A percentile compares a stretch with the other conserved stretches of the same genome.
These are phyloP conservation scores for Pipistrellus pipistrellus DNA, from an alignment of 2,797 vertebrate species.

Conservation along the genomic window DNA sequence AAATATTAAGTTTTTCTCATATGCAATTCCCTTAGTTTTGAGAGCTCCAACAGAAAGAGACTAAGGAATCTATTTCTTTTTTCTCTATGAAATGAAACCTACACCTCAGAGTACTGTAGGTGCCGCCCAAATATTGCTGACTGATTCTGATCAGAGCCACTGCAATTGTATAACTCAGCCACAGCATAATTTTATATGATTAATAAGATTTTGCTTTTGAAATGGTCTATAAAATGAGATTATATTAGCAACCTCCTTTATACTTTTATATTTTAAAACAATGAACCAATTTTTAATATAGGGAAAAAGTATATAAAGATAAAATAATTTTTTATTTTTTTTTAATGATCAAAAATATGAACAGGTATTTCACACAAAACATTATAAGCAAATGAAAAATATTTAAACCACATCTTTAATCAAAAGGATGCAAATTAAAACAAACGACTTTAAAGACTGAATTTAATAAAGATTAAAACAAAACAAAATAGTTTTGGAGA, in stretches of 20 bases:
- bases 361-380: conserved; percentile 61
- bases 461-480: conserved; percentile 39
- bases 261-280: conserved; percentile 50
- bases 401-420: conserved; percentile 32
- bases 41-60: not conserved
- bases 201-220: conserved; percentile 14
- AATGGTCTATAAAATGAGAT: conserved; percentile 52
- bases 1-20: conserved; percentile 16
- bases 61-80: not conserved
- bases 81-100: not conserved
- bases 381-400: conserved; percentile 47
- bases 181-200: not conserved
- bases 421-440: conserved; percentile 34
- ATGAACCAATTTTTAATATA: conserved; percentile 36
- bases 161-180: not conserved
- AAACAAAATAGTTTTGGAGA: conserved; percentile 30
- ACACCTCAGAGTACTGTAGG: not conserved
- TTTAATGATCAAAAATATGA: conserved; percentile 48
- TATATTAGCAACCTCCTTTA: conserved; percentile 33
- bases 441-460: conserved; percentile 11
- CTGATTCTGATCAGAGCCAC: not conserved
- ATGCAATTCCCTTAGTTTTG: not conserved
- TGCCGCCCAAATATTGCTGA: not conserved
- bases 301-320: conserved; percentile 1
- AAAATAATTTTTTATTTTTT: conserved; percentile 29